phyloP scores from a whole-genome alignment of 2,888 invertebrate species.

The Drosophila affinis region DNA sequence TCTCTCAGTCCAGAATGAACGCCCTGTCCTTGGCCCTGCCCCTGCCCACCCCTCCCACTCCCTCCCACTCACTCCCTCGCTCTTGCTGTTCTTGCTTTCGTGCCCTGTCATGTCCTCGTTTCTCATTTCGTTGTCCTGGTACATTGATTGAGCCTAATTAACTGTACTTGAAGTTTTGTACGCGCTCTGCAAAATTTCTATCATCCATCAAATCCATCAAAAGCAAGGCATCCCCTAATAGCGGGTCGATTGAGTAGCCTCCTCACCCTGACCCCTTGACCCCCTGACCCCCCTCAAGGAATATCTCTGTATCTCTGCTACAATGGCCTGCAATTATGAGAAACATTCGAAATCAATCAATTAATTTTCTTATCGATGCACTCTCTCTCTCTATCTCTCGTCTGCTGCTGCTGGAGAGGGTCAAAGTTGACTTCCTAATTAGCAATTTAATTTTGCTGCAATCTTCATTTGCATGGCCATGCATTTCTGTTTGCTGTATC shows the following conservation, averaged over 20 bases:
- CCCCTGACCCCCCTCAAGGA: conserved; percentile 9
- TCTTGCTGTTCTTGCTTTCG: neutral
- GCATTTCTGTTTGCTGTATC: neutral
- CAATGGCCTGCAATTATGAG: conserved; percentile 70
- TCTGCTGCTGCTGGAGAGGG: neutral
- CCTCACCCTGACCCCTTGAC: too few species aligned
- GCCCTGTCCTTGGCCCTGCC: conserved; percentile 20
- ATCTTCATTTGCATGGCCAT: neutral
- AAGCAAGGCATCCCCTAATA: conserved; percentile 24
- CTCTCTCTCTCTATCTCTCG: neutral
- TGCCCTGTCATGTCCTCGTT: conserved; percentile 31
- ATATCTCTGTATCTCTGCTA: conserved; percentile 35
- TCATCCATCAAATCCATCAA: conserved; percentile 66
- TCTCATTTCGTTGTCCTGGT: conserved; percentile 15
- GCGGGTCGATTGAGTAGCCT: neutral
- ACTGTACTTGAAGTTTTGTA: conserved; percentile 72
- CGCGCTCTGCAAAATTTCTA: conserved; percentile 72
- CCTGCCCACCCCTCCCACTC: conserved; percentile 10
- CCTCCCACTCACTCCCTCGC: neutral
- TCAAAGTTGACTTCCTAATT: neutral
- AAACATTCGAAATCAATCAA: conserved; percentile 62
- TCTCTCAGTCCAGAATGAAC: conserved; percentile 1
- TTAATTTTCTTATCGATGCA: conserved; percentile 53
- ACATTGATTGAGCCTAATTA: conserved; percentile 75
- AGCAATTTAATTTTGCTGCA: neutral